Base-by-base conservation (phyloP, 1,140 invertebrate species). In the Trichogramma pretiosum region DNA sequence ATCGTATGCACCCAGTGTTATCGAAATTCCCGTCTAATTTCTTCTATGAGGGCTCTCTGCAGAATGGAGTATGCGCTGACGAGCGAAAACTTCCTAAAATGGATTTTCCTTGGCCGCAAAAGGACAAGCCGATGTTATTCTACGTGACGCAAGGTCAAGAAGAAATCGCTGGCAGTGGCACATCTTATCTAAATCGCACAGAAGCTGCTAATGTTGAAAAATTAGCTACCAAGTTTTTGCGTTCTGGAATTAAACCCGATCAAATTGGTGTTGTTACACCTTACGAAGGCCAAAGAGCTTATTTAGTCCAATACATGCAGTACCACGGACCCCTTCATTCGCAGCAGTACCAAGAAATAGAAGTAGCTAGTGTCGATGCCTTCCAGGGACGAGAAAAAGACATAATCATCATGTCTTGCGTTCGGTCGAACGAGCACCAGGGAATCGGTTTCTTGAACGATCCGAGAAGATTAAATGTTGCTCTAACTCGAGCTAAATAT, bases 191-290 rank as follows among this genome's bases (percentile, higher is more conserved):
- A 9, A 99, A 99, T 70, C 78, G 96, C 52, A 98, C 97, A 0
- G 97, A 99, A 73, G 96, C 97, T 0, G 85, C 94, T 0, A 96
- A 96, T 67, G 96, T 99, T 1, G 97, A 99, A 67, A 99, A 98
- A 66, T 84, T 99, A 30, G 89, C 91, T 0, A 97, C 93, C 0
- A 77, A 88, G 33, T 95, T 98, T 58, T 70, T 99, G 5, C 85
- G 94, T 57, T 88, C 87, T 9, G 95, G 96, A 5, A 85, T 99
- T 0, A 89, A 93, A 59, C 95, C 97, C 0, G 93, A 97, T 57
- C 96, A 99, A 67, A 99, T 99, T 46, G 97, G 97, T n/a, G 92
- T 99, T 21, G 97, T 99, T 34, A 99, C 97, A 0, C 97, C 97
- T 0, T 99, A 99, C 56, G 96, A 99, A 72, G 93, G 97, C 0